Percentiles rank a stretch among this genome's conserved stretches.
These are phyloP conservation scores for Calliphora vomitoria DNA, from an alignment of 2,888 invertebrate genomes.

Conservation along the genomic window DNA sequence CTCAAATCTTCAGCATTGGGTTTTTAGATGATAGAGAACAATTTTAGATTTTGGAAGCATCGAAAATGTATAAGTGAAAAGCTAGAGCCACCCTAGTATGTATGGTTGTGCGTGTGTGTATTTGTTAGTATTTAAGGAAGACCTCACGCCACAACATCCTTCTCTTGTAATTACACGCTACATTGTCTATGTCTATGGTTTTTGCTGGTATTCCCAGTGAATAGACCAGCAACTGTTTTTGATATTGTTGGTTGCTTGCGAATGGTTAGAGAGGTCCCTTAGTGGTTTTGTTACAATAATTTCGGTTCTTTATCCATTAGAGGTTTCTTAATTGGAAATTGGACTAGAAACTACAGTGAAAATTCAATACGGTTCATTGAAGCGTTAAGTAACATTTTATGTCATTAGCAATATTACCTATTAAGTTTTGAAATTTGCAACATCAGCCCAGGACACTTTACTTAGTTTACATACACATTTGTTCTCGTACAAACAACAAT, in stretches of 20 bases:
- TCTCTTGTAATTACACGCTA: neutral
- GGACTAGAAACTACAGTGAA: neutral
- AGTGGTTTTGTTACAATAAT: neutral
- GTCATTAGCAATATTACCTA: slow-evolving; percentile 10
- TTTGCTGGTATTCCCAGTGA: neutral
- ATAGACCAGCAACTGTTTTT: slow-evolving; percentile 3
- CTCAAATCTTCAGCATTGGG: too few relatives aligned
- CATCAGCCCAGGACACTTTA: neutral
- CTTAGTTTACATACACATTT: neutral
- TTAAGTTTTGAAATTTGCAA: neutral
- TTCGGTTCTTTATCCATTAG: neutral
- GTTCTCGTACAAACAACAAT: neutral
- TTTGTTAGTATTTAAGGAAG: neutral
- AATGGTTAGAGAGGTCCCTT: neutral
- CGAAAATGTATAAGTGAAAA: too few relatives aligned
- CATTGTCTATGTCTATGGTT: slow-evolving; percentile 5
- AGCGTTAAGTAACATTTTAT: slow-evolving; percentile 4
- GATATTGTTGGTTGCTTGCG: slow-evolving; percentile 19
- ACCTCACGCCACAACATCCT: neutral
- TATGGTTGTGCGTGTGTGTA: neutral
- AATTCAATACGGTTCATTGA: slow-evolving; percentile 1
- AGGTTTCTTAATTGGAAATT: slow-evolving; percentile 35
- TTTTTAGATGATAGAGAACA: too few relatives aligned
- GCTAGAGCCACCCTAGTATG: too few relatives aligned
- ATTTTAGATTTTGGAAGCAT: too few relatives aligned